A percentile compares a stretch with the other conserved stretches of the same genome.
Conservation (phyloP, 2,113 vertebrate genomes). For the Tylochromis polylepis region DNA sequence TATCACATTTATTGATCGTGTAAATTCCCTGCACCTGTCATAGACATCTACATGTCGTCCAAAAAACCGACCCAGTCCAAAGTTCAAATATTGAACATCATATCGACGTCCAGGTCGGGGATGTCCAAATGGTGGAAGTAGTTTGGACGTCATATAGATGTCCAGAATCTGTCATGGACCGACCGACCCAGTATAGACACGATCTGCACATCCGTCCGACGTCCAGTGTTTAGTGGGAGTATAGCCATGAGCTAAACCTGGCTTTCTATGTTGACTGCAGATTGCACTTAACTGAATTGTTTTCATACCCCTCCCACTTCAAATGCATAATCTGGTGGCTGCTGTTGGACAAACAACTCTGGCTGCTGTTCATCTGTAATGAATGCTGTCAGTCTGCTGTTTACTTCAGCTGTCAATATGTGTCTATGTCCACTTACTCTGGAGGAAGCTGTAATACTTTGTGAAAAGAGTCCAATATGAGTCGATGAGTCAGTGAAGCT, state of each 20-base stretch:
- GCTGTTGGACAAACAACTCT: not conserved
- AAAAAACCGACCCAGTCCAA: too few species aligned
- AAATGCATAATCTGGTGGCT: not conserved
- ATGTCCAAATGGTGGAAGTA: too few species aligned
- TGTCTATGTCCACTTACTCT: not conserved
- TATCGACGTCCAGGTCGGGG: too few species aligned
- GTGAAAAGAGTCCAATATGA: not conserved
- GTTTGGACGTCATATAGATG: too few species aligned
- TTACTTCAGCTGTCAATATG: not conserved
- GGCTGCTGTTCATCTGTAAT: not conserved
- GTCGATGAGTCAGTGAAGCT: not conserved
- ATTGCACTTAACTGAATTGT: not conserved
- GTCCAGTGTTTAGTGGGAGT: too few species aligned
- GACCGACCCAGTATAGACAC: too few species aligned
- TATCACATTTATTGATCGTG: too few species aligned
- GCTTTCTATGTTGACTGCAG: not conserved
- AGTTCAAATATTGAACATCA: too few species aligned
- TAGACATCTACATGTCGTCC: too few species aligned
- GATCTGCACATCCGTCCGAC: too few species aligned
- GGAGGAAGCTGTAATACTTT: not conserved
- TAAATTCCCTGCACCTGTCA: too few species aligned
- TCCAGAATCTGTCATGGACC: too few species aligned
- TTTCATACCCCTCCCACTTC: not conserved
- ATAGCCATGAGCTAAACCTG: not conserved
- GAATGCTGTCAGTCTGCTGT: not conserved